Conservation (phyloP, 2,113 vertebrate species). For the Okapia johnstoni region DNA sequence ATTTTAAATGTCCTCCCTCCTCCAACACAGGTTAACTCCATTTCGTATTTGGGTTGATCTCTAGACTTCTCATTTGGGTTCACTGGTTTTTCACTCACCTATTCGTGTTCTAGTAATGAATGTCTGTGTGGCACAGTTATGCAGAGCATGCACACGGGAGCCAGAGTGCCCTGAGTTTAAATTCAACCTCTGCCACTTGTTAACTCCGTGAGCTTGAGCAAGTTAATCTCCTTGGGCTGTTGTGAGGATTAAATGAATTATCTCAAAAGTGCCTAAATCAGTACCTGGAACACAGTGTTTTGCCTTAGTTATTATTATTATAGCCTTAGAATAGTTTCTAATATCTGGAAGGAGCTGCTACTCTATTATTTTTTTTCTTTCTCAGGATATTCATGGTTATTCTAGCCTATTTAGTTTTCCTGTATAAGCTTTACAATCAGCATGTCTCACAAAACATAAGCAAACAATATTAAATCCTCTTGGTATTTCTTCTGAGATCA, state of each 20-base stretch:
- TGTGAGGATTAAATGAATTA: neutral
- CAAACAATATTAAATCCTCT: neutral
- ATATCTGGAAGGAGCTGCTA: neutral
- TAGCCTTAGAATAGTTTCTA: neutral
- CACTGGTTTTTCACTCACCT: neutral
- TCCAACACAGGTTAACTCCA: neutral
- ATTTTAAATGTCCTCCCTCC: neutral
- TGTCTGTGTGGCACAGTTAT: neutral
- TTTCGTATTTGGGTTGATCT: neutral
- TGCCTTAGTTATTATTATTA: neutral
- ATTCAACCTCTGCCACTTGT: neutral
- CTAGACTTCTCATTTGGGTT: neutral
- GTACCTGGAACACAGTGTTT: neutral
- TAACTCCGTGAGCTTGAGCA: neutral
- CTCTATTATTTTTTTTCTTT: neutral
- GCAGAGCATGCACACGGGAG: neutral
- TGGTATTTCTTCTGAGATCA: neutral
- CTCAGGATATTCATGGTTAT: neutral
- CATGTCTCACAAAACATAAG: slow-evolving; percentile 11
- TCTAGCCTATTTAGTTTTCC: neutral
- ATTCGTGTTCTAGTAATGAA: neutral
- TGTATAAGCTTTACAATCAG: neutral
- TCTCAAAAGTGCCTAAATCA: neutral
- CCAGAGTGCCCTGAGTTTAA: neutral
- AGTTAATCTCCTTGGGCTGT: neutral